Conservation (phyloP, 2,113 vertebrate genomes). For the Artemisiospiza belli region DNA sequence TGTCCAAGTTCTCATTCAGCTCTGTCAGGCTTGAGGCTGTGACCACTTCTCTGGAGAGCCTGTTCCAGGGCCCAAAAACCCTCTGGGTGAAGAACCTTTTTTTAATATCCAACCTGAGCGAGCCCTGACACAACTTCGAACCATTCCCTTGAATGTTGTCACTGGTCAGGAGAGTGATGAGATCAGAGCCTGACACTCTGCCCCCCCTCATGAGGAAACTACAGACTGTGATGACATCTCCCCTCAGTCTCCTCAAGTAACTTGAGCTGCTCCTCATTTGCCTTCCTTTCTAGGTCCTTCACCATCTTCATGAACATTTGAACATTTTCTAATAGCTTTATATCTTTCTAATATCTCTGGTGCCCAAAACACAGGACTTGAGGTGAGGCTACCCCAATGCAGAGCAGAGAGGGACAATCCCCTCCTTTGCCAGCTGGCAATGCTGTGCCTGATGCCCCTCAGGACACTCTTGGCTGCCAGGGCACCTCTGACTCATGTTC, state of each 20-base stretch:
- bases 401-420: background rate
- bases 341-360: background rate
- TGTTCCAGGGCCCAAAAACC: background rate
- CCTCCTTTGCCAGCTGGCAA: rapidly evolving
- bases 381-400: background rate
- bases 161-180: background rate
- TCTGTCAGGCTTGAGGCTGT: background rate
- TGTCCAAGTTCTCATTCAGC: background rate
- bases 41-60: background rate
- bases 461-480: rapidly evolving
- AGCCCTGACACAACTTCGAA: background rate
- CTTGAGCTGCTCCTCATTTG: background rate
- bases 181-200: background rate
- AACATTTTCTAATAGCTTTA: background rate
- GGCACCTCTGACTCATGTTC: background rate
- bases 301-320: background rate
- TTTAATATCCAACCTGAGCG: background rate
- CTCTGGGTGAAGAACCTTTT: background rate
- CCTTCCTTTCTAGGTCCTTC: background rate
- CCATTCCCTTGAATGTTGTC: background rate
- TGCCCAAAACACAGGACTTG: background rate
- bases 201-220: background rate
- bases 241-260: background rate
- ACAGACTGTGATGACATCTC: background rate
- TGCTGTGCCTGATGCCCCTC: background rate